A percentile compares a stretch with the other conserved stretches of the same genome.
Conservation (phyloP, 2,113 vertebrate genomes). For the Epinephelus moara region DNA sequence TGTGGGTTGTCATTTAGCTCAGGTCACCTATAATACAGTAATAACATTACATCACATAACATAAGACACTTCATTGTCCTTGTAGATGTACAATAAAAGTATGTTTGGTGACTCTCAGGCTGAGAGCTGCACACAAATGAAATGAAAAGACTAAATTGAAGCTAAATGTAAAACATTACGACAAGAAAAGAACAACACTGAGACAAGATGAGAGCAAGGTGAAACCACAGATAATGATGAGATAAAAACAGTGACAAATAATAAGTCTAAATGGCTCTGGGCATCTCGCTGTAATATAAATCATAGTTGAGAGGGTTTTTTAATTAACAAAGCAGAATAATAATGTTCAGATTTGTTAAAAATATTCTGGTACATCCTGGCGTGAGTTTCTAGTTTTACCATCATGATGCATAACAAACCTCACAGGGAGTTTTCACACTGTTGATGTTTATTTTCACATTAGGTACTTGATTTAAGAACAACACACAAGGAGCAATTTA, state of each 20-base stretch:
- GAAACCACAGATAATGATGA: no score
- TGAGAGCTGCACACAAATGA: no score
- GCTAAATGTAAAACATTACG: no score
- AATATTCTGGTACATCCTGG: background rate
- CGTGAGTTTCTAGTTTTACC: background rate
- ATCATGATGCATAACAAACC: background rate
- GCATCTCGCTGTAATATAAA: background rate
- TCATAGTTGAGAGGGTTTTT: background rate
- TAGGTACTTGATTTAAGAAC: background rate
- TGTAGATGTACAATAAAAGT: no score
- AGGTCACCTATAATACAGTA: background rate
- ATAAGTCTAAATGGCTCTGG: background rate
- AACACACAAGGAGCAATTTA: background rate
- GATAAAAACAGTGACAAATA: no score
- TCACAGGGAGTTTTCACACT: background rate
- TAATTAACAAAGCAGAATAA: background rate
- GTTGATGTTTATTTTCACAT: background rate
- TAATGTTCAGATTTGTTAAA: background rate
- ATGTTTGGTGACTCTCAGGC: no score
- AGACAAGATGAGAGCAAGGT: no score
- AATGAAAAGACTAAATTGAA: no score
- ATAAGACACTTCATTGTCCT: no score
- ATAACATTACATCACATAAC: no score
- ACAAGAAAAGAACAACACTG: no score
- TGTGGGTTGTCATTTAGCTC: background rate